Evolutionary conservation across 2,888 invertebrate genomes (phyloP), one percentile per base, ranked within the genome.

Genomic region (Cerastis leucographa): DNA sequence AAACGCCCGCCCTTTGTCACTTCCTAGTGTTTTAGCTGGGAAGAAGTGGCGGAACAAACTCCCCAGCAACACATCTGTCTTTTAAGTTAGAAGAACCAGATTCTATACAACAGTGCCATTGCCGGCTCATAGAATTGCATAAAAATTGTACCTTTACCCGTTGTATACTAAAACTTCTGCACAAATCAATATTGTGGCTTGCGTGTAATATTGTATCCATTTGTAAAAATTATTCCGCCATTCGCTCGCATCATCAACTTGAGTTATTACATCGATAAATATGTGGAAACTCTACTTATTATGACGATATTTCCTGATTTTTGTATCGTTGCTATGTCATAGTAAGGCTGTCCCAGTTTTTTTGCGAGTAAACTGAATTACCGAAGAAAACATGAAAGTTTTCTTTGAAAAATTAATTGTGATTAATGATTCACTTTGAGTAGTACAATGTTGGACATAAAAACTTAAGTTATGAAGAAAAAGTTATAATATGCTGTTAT

Each of bases 151-250:
- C 51, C 54, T 40, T 22, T 11, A 44, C 11, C 6, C 29, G 42
- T 40, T 62, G 59, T 61, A n/a, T 14, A 7, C 14, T 64, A 17
- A 64, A 42, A 22, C 78, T 85, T 74, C 86, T 84, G 56, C 5
- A 8, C 2, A 1, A 40, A 17, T 46, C 40, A 17, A n/a, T 59
- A n/a, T 29, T 4, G 19, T 29, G 35, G 49, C 35, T 76, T 46
- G 68, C 78, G 71, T 76, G 74, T 71, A 44, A 74, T 74, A 86
- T 84, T 74, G 70, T 76, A 62, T 78, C 85, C 75, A 85, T 85
- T 85, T 85, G 79, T 85, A 77, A 85, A 79, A 87, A 87, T 87
- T 79, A 85, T 85, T 85, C 74, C 76, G 25, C 82, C 64, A 81
- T 85, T 78, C 69, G 54, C 68, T 77, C 84, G 85, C 72, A 73